Base-by-base conservation (phyloP, 2,113 vertebrate species). In the Taxidea taxus region DNA sequence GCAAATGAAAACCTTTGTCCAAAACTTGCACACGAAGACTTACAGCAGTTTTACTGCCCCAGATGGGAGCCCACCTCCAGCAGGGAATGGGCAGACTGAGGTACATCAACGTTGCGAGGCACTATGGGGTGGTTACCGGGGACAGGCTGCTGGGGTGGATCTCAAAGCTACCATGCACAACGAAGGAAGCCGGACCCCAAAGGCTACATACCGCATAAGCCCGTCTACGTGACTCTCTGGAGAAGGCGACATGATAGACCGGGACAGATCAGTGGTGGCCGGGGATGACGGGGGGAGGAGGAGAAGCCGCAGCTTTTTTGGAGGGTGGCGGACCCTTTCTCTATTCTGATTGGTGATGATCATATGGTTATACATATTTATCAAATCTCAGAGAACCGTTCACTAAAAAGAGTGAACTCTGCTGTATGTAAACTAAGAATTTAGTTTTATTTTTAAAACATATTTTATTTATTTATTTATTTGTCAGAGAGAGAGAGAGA, bases 201-300 rank as follows among this genome's bases (percentile, higher is more conserved):
- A 42, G 74, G 51, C 74, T 7, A 60, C 29, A 10, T 0, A 3
- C 4, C 13, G 0, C 1, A 11, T 0, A 3, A 27, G 23, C 15
- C 87, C n/a, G 20, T 1, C 1, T 2, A 12, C 0, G 1, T 1
- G 42, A 44, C 64, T 13, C 20, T 54, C 51, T 23, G 75, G 39
- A 77, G 77, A n/a, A 47, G 66, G 64, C 44, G 20, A 39, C 2
- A 34, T 1, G 23, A 25, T 1, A 39, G 74, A 31, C 7, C 34
- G 39, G 49, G 62, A 77, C 1, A 31, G 66, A 25, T 2, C 4
- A 1, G 31, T 20, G 49, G n/a, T 3, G 3, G 14, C 23, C 18
- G 7, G 58, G 27, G 74, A 64, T 0, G 23, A 31, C 2, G 29
- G 11, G 11, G 44, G 7, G 15, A n/a, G 64, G 64, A 66, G 49